A percentile compares a stretch with the other conserved stretches of the same genome.
phyloP scores from a whole-genome alignment of 2,888 invertebrate species.

The Mesorhabditis belari region DNA sequence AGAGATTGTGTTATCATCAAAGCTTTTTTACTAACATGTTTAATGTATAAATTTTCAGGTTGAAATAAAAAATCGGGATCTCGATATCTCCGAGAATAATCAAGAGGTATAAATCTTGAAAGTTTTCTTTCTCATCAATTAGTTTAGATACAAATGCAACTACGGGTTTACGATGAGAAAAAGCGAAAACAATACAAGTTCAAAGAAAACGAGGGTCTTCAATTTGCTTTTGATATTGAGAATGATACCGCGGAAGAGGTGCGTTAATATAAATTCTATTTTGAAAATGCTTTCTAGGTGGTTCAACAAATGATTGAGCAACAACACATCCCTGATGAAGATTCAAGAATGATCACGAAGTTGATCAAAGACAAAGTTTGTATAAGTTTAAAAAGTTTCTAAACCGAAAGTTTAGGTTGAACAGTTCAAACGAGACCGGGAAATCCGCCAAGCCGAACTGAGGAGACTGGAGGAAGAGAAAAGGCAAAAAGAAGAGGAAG shows the following conservation, averaged over 20 bases:
- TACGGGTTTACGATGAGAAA: slow-evolving; percentile 90
- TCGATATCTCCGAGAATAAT: slow-evolving; percentile 33
- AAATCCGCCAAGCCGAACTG: slow-evolving; percentile 39
- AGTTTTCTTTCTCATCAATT: too few relatives aligned
- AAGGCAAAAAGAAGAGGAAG: slow-evolving; percentile 39
- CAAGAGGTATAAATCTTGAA: slow-evolving; percentile 14
- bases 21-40: too few relatives aligned
- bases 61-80: slow-evolving; percentile 67
- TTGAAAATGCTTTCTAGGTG: slow-evolving; percentile 58
- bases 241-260: slow-evolving; percentile 84
- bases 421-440: slow-evolving; percentile 48
- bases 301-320: slow-evolving; percentile 70
- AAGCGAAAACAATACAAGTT: slow-evolving; percentile 86
- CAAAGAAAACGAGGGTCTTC: slow-evolving; percentile 97
- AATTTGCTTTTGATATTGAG: slow-evolving; percentile 90
- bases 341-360: slow-evolving; percentile 80
- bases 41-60: too few relatives aligned
- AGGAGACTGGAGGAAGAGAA: slow-evolving; percentile 46
- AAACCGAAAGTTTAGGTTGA: slow-evolving; percentile 34
- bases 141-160: slow-evolving; percentile 63
- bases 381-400: neutral
- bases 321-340: slow-evolving; percentile 76
- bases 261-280: slow-evolving; percentile 1
- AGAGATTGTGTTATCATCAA: too few relatives aligned
- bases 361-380: slow-evolving; percentile 78